Conservation (phyloP, 2,113 vertebrate species). For the Stegostoma tigrinum region DNA sequence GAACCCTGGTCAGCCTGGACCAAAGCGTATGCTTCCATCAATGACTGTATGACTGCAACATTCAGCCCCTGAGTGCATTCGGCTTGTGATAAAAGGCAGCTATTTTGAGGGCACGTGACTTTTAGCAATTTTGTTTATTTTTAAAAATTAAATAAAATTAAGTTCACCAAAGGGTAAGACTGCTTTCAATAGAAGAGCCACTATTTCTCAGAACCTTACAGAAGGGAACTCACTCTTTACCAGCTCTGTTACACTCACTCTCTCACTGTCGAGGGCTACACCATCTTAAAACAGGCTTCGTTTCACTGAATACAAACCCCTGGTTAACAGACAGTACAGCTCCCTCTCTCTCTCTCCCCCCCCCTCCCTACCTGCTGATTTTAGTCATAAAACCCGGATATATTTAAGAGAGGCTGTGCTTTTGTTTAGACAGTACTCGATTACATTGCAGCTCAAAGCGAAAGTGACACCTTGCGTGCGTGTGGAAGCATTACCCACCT, state of each 20-base stretch:
- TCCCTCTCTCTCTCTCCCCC: not conserved
- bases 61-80: too few species aligned
- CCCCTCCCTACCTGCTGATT: too few species aligned
- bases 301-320: too few species aligned
- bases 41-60: not conserved
- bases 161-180: not conserved
- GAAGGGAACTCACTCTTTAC: not conserved
- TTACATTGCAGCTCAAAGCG: too few species aligned
- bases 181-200: too few species aligned
- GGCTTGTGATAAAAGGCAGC: not conserved
- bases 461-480: too few species aligned
- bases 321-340: not conserved
- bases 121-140: not conserved
- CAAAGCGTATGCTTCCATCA: too few species aligned
- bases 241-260: not conserved
- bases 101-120: not conserved
- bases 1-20: too few species aligned
- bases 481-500: not conserved
- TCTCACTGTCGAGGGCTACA: not conserved
- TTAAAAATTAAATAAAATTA: not conserved
- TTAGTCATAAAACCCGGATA: not conserved
- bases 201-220: not conserved
- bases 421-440: too few species aligned
- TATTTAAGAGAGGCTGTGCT: not conserved
- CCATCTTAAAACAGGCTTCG: too few species aligned